Evolutionary conservation across 2,888 invertebrate genomes (phyloP).

Genomic region (Aphidoletes aphidimyza): DNA sequence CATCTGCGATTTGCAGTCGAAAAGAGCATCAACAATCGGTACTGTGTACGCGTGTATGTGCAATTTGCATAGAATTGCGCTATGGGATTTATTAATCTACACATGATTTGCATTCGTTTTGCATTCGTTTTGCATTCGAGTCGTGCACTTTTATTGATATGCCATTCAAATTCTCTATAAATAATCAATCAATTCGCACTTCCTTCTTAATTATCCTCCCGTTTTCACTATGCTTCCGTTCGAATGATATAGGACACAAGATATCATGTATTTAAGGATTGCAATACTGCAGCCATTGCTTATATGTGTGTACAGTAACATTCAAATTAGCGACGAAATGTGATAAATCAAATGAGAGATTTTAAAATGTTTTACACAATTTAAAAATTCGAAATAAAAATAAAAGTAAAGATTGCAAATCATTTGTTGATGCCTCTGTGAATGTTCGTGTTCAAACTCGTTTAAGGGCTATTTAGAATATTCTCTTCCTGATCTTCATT

Average conservation of each 20-base stretch:
- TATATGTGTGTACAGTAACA: not conserved
- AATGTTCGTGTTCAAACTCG: no score
- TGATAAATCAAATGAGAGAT: no score
- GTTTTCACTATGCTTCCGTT: conserved; percentile 32
- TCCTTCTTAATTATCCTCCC: conserved; percentile 30
- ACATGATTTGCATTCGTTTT: not conserved
- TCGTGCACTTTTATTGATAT: not conserved
- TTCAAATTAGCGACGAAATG: not conserved
- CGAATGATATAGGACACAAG: not conserved
- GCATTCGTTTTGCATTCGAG: not conserved
- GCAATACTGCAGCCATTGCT: not conserved
- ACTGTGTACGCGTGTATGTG: conserved; percentile 47
- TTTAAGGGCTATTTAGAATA: no score
- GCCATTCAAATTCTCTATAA: not conserved
- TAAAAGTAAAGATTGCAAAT: no score
- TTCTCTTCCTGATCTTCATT: no score
- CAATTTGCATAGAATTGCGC: conserved; percentile 45
- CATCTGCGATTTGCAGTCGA: no score
- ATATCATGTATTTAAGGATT: conserved; percentile 14
- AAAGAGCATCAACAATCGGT: no score
- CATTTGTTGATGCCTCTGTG: no score
- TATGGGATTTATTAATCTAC: conserved; percentile 20
- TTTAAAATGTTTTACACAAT: no score
- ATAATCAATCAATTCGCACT: conserved; percentile 26
- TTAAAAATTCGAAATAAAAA: no score